Evolutionary conservation across 2,113 vertebrate species (phyloP), one percentile per base, ranked within the genome.

Genomic region (Uropsilus gracilis): DNA sequence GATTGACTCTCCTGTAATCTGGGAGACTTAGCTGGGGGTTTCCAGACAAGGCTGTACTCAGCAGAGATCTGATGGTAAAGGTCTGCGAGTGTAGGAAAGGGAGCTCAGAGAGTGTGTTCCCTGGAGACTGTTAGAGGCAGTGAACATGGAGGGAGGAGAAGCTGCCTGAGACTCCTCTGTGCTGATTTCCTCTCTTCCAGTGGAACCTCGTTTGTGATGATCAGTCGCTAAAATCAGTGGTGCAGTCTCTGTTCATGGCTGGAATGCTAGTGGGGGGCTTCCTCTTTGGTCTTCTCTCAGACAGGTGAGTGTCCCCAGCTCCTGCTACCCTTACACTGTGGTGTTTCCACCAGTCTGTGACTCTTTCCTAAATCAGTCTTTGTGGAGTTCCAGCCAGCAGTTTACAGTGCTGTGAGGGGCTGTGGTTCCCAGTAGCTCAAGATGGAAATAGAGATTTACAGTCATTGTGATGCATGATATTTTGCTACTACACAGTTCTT

Each of bases 191-290:
- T 75, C n/a, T 82, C 55, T 96, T 63, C 34, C 95, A 98, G 98
- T 98, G 98, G 98, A 95, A 98, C 55, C 96, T 98, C 39, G 98
- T 98, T 11, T 98, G 98, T 95, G 96, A 98, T 2, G 92, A 88
- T 11, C 94, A 96, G 84, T 96, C 69, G 18, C 77, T 98, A 88
- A 98, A 98, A 93, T 97, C 97, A 53, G 39, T 98, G 44, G 96
- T 95, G 32, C 98, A 98, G 2, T 98, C 97, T 68, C 48, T 98
- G 59, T 98, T 98, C 93, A 98, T 98, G 98, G 97, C 95, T 26
- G 98, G 98, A 20, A 97, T 98, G 26, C 93, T 98, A 14, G 95
- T 98, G 14, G 98, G 98, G 32, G 97, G 97, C 3, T 28, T 97
- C 68, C n/a, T 98, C 50, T 97, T 97, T 53, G 98, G 98, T 11